Percentiles rank a stretch among this genome's conserved stretches.
Evolutionary conservation across 2,888 invertebrate genomes (phyloP).

Genomic region (Drosophila mulleri): DNA sequence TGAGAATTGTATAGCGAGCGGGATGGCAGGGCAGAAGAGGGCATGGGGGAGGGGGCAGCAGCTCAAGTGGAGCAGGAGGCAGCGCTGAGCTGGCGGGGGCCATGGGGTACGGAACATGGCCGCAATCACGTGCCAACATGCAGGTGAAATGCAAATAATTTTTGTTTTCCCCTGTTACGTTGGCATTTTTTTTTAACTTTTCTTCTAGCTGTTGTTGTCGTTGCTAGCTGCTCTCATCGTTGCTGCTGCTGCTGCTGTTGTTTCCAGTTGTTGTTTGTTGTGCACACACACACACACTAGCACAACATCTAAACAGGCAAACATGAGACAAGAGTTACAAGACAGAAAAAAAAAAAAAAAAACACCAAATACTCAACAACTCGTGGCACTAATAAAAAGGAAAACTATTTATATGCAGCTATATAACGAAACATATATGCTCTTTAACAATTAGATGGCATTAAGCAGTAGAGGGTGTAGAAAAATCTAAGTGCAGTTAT

Average conservation of each 20-base stretch:
- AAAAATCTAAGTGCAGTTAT: neutral
- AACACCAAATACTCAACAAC: constrained; percentile 38
- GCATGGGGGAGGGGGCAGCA: neutral
- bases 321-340: constrained; percentile 48
- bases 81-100: neutral
- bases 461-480: neutral
- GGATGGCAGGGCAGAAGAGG: neutral
- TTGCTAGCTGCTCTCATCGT: constrained; percentile 27
- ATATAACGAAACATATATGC: constrained; percentile 33
- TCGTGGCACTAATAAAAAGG: constrained; percentile 21
- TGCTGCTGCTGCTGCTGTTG: constrained; percentile 26
- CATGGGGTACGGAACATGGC: constrained; percentile 35
- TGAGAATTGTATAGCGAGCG: constrained; percentile 42
- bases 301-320: constrained; percentile 61
- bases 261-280: constrained; percentile 43
- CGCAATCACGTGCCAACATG: constrained; percentile 79
- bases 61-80: neutral
- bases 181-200: constrained; percentile 30
- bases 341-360: constrained; percentile 15
- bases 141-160: constrained; percentile 79
- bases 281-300: constrained; percentile 16
- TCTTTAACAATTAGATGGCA: neutral
- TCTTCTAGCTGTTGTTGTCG: constrained; percentile 14
- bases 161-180: constrained; percentile 68
- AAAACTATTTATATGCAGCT: constrained; percentile 14